Evolutionary conservation across 2,797 vertebrate genomes (phyloP).

Genomic region (Pseudochromis fuscus): DNA sequence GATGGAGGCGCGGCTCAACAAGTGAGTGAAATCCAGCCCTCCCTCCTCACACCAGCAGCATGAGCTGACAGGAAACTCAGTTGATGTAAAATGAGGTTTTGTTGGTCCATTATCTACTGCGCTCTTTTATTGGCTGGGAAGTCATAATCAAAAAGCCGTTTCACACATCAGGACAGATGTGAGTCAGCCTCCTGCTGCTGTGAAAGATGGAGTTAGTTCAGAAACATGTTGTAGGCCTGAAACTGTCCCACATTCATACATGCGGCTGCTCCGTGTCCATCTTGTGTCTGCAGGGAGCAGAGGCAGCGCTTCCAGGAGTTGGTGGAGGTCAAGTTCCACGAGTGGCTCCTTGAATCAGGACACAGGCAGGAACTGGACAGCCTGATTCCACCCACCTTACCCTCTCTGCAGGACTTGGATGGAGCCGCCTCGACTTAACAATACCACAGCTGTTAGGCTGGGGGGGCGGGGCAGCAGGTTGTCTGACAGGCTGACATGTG

Average conservation of each 20-base stretch:
- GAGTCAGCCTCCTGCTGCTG: constrained; percentile 1
- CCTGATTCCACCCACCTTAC: constrained; percentile 83
- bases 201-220: constrained; percentile 6
- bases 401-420: constrained; percentile 29
- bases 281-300: constrained; percentile 87
- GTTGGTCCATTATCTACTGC: background rate
- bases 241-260: too few relatives aligned
- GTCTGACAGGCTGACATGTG: constrained; percentile 31
- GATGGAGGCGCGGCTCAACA: constrained; percentile 89
- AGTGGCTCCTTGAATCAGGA: constrained; percentile 92
- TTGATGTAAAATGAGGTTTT: background rate
- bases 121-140: constrained; percentile 27
- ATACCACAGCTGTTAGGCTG: constrained; percentile 23
- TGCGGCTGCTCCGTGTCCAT: background rate
- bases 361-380: constrained; percentile 93
- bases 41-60: background rate
- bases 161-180: constrained; percentile 36
- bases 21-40: constrained; percentile 88
- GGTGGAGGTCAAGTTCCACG: constrained; percentile 93
- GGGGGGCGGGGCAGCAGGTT: constrained; percentile 35
- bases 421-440: constrained; percentile 53
- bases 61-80: too few relatives aligned
- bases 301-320: constrained; percentile 89
- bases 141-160: background rate
- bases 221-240: too few relatives aligned